Evolutionary conservation across 2,797 vertebrate genomes (phyloP), one percentile per base, ranked within the genome.

Genomic region (Labeo calbasu): DNA sequence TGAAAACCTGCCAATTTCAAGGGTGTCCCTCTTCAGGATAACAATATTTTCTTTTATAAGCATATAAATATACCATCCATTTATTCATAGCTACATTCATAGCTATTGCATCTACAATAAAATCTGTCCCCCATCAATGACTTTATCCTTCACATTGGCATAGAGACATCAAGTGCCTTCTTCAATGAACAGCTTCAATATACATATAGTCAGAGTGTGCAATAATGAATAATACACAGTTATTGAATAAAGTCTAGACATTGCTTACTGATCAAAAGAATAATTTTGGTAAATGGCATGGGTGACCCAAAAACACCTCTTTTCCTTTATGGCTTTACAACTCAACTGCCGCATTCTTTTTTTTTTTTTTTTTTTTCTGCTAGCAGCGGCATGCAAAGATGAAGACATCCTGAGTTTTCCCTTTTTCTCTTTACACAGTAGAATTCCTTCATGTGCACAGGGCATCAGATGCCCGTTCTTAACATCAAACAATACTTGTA

Each of bases 341-440:
- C 86, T 87, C 84, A 86, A 85, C 75, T 89, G 84, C 75, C 81
- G 72, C 85, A 86, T 80, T 17, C 25, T 85, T 87, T 88, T 69
- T 88, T 87, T 88, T 69, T 88, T 28, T 85, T 79, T 86, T 32
- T 85, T 83, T 85, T 89, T 89, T 87, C 88, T 88, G 81, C 75
- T 59, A 82, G 66, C 70, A 55, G 84, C 53, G 66, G 68, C 84
- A 83, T 84, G 63, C 84, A 87, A 48, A 87, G 75, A 76, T 83
- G 79, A 86, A 86, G 77, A 75, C 86, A 82, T 84, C 84, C 84
- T 90, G 86, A 87, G 89, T 50, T 48, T 79, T 89, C 83, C 46
- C 15, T 46, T 77, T 83, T 72, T 85, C 87, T 87, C 75, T 87
- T 90, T 90, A 89, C 91, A 92, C 84, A 89, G 87, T 71, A 87